Evolutionary conservation across 2,113 vertebrate genomes (phyloP), one percentile per base, ranked within the genome.

Genomic region (Hemicordylus capensis): DNA sequence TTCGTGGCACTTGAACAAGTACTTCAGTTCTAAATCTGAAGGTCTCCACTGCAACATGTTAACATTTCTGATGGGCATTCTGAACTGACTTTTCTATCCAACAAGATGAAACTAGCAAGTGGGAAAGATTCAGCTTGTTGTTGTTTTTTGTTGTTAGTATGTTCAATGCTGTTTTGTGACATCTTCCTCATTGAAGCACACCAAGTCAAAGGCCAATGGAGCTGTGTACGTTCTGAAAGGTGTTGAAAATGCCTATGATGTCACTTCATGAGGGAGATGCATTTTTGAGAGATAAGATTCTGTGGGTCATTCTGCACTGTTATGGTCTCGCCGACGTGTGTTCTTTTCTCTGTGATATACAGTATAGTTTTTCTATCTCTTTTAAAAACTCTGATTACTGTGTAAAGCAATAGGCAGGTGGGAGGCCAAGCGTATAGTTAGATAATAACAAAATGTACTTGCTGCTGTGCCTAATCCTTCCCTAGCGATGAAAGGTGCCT

Each of bases 401-500:
- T 0, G 67, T 34, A 88, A 85, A 58, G 20, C 80, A 85, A 44
- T 0, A 46, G 84, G 51, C 84, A 88, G 80, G 79, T 93, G 89
- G 87, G 88, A 93, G 85, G 46, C 4, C 17, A 15, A 86, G 61
- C 28, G 9, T 64, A 44, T 0, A 26, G 67, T 67, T 85, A 88
- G 69, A 79, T 4, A 88, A 73, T 80, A 90, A 75, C 59, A 88
- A 83, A 86, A 66, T 22, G 70, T 73, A n/a, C 48, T 86, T 87
- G 88, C 31, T 24, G 69, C 59, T 37, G 7, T 54, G 42, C 14
- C 22, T n/a, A 84, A 28, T 76, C 39, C 14, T 83, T 84, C 39
- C 72, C 61, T 76, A 0, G 2, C 67, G 15, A 64, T 70, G 20
- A 76, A 81, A 59, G 81, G 39, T n/a, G 85, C 10, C 20, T 12